phyloP scores from a whole-genome alignment of 1,140 invertebrate species.

The Drosophila mauritiana region DNA sequence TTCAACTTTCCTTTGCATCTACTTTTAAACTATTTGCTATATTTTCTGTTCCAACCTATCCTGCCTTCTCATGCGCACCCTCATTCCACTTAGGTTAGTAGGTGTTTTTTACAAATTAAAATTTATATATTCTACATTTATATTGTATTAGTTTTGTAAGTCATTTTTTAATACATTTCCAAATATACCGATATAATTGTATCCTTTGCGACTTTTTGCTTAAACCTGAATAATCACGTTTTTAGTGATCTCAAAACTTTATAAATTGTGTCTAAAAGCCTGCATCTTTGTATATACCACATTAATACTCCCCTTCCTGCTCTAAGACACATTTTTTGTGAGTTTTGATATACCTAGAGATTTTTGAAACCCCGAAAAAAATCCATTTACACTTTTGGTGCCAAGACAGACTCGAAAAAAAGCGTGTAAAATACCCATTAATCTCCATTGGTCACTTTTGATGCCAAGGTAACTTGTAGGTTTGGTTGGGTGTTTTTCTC shows the following conservation, averaged over 20 bases:
- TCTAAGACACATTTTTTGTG: neutral
- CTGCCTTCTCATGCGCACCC: slow-evolving; percentile 32
- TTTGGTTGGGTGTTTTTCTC: slow-evolving; percentile 1
- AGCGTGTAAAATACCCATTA: slow-evolving; percentile 14
- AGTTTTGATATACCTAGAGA: slow-evolving; percentile 7
- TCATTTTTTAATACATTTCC: slow-evolving; percentile 42
- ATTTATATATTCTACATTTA: slow-evolving; percentile 45
- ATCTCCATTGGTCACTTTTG: slow-evolving; percentile 10
- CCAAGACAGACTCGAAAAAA: slow-evolving; percentile 20
- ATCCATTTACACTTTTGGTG: slow-evolving; percentile 28
- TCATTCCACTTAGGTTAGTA: slow-evolving; percentile 52
- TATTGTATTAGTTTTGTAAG: slow-evolving; percentile 68
- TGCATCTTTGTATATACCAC: slow-evolving; percentile 17
- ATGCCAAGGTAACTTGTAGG: neutral
- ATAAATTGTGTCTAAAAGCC: neutral
- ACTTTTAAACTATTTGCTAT: neutral
- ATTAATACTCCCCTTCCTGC: slow-evolving; percentile 6
- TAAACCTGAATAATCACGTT: neutral
- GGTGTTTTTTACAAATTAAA: slow-evolving; percentile 59
- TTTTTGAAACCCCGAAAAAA: neutral
- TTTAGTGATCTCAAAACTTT: slow-evolving; percentile 4
- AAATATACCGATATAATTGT: slow-evolving; percentile 59
- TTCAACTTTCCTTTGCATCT: neutral
- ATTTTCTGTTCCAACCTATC: slow-evolving; percentile 8
- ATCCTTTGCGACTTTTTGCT: slow-evolving; percentile 16